Evolutionary conservation across 2,113 vertebrate species (phyloP).

Genomic region (Peucedramus taeniatus): DNA sequence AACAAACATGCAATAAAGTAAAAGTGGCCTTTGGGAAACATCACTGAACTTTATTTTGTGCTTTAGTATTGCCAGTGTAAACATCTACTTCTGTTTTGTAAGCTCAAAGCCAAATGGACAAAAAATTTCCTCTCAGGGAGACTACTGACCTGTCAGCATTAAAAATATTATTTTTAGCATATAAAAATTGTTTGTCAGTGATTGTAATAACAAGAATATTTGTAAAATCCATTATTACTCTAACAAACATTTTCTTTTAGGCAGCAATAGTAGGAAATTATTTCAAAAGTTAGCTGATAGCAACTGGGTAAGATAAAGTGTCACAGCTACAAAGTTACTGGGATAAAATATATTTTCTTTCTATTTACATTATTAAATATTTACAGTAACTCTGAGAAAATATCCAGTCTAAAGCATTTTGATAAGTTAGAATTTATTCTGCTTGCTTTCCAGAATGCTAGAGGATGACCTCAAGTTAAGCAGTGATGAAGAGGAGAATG

Average conservation of each 20-base stretch:
- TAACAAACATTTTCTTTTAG: constrained; percentile 14
- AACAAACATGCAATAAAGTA: constrained; percentile 5
- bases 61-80: constrained; percentile 10
- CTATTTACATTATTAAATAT: background rate
- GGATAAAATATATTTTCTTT: constrained; percentile 1
- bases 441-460: constrained; percentile 73
- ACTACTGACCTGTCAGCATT: constrained; percentile 23
- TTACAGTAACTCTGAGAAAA: background rate
- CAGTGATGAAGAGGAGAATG: constrained; percentile 78
- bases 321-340: background rate
- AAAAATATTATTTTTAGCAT: constrained; percentile 31
- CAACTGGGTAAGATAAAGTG: background rate
- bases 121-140: constrained; percentile 6
- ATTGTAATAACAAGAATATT: constrained; percentile 8
- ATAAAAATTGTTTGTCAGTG: background rate
- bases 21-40: constrained; percentile 30
- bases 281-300: constrained; percentile 2
- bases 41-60: background rate
- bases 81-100: constrained; percentile 17
- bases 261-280: background rate
- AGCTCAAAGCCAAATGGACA: constrained; percentile 16
- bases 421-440: background rate
- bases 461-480: constrained; percentile 84
- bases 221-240: background rate
- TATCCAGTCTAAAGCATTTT: background rate